Evolutionary conservation across 2,888 invertebrate species (phyloP), one percentile per base, ranked within the genome.

Genomic region (Margaritifera margaritifera): DNA sequence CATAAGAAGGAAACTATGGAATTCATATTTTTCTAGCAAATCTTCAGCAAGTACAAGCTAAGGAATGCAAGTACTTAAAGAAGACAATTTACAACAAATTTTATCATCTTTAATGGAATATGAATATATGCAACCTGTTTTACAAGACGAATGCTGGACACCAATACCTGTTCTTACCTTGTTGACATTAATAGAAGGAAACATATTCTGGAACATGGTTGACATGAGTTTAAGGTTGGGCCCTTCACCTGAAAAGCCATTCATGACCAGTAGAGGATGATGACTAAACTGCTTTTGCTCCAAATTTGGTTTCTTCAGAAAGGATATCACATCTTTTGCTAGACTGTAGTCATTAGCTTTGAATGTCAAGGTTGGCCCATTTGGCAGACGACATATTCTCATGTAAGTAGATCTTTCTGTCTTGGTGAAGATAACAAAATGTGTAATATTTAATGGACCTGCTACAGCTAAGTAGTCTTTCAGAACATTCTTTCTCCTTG

Each of bases 151-250:
- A 27, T 20, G 50, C 15, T 6, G 20, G 51, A 24, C 6, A 54
- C 11, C 18, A 25, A 51, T 20, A 53, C 18, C 6, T 55, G 18
- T 27, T 71, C 91, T 91, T 89, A 96, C 96, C 82, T 94, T 95
- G 53, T 96, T 95, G 74, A 99, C 93, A 90, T 99, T 98, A 66
- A 99, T 96, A 0, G 96, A 94, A 0, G 99, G 99, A 88, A 99
- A 99, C 97, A 99, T 96, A 86, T 98, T 98, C 91, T 99, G 98
- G 88, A 99, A 97, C 92, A 96, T 97, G 20, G 95, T 94, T 5
- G 98, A 94, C 94, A 98, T 96, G 24, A 99, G 91, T 71, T 88
- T 86, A n/a, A 86, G 75, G 59, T 89, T 85, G 69, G 82, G 76
- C 53, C 95, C 96, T 88, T 96, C 96, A 0, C 96, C 95, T 24